A percentile compares a stretch with the other conserved stretches of the same genome.
phyloP scores from a whole-genome alignment of 2,113 vertebrate species.

The Crotalus tigris region DNA sequence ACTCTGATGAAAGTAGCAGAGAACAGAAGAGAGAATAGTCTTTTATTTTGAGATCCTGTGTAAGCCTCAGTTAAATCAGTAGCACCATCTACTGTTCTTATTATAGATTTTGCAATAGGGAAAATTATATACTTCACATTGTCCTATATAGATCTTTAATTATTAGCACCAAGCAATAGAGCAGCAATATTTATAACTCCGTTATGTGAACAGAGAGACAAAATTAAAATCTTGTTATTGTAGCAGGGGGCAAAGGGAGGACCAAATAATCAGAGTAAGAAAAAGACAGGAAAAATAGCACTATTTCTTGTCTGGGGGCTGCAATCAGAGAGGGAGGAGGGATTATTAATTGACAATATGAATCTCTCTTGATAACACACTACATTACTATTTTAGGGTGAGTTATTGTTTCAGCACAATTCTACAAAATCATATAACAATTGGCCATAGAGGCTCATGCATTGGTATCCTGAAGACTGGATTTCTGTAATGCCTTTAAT shows the following conservation, averaged over 20 bases:
- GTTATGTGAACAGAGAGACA: not conserved
- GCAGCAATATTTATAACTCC: not conserved
- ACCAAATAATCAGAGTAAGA: not conserved
- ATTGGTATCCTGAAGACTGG: not conserved
- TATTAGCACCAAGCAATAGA: not conserved
- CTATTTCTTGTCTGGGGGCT: not conserved
- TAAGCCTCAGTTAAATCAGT: not conserved
- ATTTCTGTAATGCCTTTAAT: not conserved
- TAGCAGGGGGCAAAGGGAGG: not conserved
- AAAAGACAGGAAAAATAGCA: not conserved
- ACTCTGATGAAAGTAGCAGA: not conserved
- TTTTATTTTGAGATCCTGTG: not conserved
- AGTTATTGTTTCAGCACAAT: not conserved
- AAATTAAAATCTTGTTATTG: not conserved
- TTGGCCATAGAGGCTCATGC: not conserved
- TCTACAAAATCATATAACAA: not conserved
- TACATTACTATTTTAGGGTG: not conserved
- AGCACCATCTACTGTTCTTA: conserved; percentile 27
- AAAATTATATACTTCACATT: not conserved
- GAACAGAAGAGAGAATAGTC: not conserved
- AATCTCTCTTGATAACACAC: not conserved
- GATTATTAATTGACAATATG: not conserved
- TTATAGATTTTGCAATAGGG: not conserved
- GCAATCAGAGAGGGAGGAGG: not conserved
- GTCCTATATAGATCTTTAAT: not conserved